Percentiles rank a stretch among this genome's conserved stretches.
These are phyloP conservation scores for Hirundichthys speculiger DNA, from an alignment of 2,113 vertebrate species.

Conservation along the genomic window DNA sequence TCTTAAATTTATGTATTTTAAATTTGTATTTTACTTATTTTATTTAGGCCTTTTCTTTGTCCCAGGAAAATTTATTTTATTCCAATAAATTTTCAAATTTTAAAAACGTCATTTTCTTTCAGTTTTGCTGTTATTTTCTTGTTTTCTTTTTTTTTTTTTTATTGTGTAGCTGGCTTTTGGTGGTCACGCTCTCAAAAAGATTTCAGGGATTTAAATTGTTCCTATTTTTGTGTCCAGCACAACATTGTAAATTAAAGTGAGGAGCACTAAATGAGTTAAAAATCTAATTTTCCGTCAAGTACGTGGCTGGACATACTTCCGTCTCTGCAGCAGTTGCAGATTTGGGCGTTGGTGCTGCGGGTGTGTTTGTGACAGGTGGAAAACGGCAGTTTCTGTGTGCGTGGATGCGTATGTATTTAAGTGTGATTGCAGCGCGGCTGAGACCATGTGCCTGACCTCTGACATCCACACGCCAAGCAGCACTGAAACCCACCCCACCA, in stretches of 20 bases:
- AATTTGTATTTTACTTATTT: no score
- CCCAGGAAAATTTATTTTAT: no score
- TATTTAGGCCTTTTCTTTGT: no score
- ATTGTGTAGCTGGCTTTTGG: no score
- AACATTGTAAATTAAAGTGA: background rate
- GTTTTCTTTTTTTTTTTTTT: no score
- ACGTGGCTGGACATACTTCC: no score
- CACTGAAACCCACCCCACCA: slow-evolving; percentile 12
- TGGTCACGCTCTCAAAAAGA: background rate
- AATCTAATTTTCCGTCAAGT: no score
- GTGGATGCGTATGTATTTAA: slow-evolving; percentile 12
- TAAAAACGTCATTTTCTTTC: no score
- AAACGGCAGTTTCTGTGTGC: slow-evolving; percentile 42
- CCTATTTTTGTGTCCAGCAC: background rate
- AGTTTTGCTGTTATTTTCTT: no score
- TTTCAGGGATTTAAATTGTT: background rate
- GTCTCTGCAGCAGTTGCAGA: slow-evolving; percentile 15
- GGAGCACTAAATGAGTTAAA: no score
- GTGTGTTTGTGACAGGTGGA: slow-evolving; percentile 55
- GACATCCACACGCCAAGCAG: slow-evolving; percentile 76
- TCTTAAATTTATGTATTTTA: no score
- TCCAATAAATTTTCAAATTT: no score
- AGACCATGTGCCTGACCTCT: slow-evolving; percentile 76
- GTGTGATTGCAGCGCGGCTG: slow-evolving; percentile 39
- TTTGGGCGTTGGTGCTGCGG: background rate